phyloP scores from a whole-genome alignment of 2,797 vertebrate genomes.

The Pangasius krempfi region DNA sequence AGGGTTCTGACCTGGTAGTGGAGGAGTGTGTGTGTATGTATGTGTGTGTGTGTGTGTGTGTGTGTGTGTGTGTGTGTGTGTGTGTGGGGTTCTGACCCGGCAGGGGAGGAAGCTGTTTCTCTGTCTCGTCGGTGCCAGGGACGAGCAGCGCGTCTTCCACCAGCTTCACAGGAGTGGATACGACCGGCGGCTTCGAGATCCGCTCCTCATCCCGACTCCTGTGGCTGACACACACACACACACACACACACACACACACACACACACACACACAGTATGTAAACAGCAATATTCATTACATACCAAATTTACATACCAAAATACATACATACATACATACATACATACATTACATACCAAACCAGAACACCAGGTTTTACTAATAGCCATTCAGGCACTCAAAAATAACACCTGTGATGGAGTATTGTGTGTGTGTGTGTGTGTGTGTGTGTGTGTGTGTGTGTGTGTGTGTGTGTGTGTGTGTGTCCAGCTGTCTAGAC shows the following conservation, averaged over 20 bases:
- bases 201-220: conserved; percentile 92
- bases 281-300: background rate
- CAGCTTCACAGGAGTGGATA: conserved; percentile 87
- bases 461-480: background rate
- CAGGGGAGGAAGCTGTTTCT: conserved; percentile 87
- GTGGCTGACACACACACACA: conserved; percentile 70
- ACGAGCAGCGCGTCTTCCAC: conserved; percentile 79
- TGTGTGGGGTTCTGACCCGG: conserved; percentile 76
- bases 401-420: conserved; percentile 4
- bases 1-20: background rate
- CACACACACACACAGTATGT: background rate
- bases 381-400: background rate
- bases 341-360: too few relatives aligned
- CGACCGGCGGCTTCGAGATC: conserved; percentile 80
- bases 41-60: background rate
- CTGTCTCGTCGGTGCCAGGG: conserved; percentile 83
- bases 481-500: background rate
- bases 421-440: background rate
- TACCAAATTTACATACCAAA: too few relatives aligned
- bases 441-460: background rate
- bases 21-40: background rate
- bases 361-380: too few relatives aligned
- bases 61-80: background rate
- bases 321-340: too few relatives aligned
- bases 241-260: background rate